Conservation (phyloP, 2,888 invertebrate genomes). For the Acleris cristana region DNA sequence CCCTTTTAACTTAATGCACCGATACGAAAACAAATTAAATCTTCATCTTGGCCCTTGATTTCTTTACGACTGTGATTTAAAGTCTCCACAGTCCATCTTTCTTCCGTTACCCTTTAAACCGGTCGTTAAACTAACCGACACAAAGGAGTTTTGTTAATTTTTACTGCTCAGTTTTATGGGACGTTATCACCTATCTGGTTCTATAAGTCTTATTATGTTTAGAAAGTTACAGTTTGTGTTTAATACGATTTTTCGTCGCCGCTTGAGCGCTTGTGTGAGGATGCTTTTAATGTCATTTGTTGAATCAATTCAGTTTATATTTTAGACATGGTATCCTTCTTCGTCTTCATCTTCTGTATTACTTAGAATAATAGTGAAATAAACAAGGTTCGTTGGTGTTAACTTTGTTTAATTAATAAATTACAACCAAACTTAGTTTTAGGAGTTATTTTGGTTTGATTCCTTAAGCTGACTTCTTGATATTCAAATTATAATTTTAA, state of each 20-base stretch:
- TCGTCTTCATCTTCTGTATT: too few relatives aligned
- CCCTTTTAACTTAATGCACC: constrained; percentile 13
- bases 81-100: constrained; percentile 21
- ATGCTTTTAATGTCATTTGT: too few relatives aligned
- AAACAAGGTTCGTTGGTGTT: too few relatives aligned
- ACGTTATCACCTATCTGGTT: constrained; percentile 27
- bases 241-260: neutral
- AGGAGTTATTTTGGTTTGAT: too few relatives aligned
- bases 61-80: constrained; percentile 25
- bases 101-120: constrained; percentile 24
- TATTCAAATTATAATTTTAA: too few relatives aligned
- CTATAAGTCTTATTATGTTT: constrained; percentile 1
- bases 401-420: too few relatives aligned
- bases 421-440: too few relatives aligned
- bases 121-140: constrained; percentile 21
- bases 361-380: too few relatives aligned
- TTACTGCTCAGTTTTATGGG: constrained; percentile 26
- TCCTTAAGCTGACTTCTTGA: too few relatives aligned
- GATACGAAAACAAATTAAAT: constrained; percentile 25
- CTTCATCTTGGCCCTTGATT: constrained; percentile 26
- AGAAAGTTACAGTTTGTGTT: neutral
- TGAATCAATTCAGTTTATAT: too few relatives aligned
- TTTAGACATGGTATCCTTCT: too few relatives aligned
- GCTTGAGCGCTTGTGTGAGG: neutral
- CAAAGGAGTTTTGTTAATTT: constrained; percentile 37